phyloP scores from a whole-genome alignment of 2,888 invertebrate genomes.

The Torymus texanus region DNA sequence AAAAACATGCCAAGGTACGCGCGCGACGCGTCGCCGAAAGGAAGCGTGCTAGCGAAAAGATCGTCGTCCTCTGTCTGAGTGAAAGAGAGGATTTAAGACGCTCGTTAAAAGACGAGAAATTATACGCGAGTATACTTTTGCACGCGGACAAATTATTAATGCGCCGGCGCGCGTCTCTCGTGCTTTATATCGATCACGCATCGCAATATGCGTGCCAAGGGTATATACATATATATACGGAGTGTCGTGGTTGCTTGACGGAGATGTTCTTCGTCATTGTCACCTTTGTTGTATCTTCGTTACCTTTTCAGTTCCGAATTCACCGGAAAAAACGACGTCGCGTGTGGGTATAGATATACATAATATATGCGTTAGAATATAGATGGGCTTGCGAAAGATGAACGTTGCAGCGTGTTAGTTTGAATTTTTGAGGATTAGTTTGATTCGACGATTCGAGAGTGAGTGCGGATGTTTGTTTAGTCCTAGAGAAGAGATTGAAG shows the following conservation, averaged over 20 bases:
- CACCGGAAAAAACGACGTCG: too few relatives aligned
- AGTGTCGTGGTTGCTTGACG: slow-evolving; percentile 20
- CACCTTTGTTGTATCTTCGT: neutral
- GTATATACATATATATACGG: neutral
- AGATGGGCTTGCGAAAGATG: too few relatives aligned
- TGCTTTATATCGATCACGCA: slow-evolving; percentile 27
- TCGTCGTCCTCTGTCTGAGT: neutral
- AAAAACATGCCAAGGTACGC: too few relatives aligned
- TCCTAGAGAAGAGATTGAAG: too few relatives aligned
- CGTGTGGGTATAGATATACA: too few relatives aligned
- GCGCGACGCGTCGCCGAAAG: too few relatives aligned
- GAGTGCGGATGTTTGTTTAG: too few relatives aligned
- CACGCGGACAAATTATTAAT: neutral
- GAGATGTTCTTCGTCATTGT: slow-evolving; percentile 35
- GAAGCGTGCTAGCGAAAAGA: too few relatives aligned
- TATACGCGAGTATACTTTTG: neutral
- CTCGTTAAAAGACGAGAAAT: slow-evolving; percentile 25
- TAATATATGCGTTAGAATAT: too few relatives aligned
- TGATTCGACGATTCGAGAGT: too few relatives aligned
- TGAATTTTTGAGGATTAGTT: neutral
- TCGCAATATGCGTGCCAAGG: slow-evolving; percentile 35
- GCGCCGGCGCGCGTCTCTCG: neutral
- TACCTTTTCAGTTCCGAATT: too few relatives aligned
- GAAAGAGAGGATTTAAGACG: slow-evolving; percentile 3
- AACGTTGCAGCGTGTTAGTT: too few relatives aligned